Evolutionary conservation across 2,888 invertebrate species (phyloP).

Genomic region (Eutolmus rufibarbis): DNA sequence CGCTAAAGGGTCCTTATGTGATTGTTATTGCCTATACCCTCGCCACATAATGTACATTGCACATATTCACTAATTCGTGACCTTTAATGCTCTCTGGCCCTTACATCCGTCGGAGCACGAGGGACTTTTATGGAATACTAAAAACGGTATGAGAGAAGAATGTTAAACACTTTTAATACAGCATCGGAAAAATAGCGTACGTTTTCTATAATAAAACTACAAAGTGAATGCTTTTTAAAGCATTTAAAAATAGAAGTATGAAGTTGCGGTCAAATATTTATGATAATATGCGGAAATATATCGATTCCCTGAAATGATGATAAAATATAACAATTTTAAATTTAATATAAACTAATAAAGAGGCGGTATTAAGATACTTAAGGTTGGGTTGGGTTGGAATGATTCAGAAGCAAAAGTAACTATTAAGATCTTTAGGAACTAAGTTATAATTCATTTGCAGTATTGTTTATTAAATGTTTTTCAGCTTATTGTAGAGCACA

Average conservation of each 20-base stretch:
- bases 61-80: slow-evolving; percentile 20
- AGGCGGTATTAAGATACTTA: too few relatives aligned
- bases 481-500: too few relatives aligned
- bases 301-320: too few relatives aligned
- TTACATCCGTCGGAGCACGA: neutral
- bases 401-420: too few relatives aligned
- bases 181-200: neutral
- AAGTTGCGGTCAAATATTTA: neutral
- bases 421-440: too few relatives aligned
- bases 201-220: neutral
- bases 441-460: too few relatives aligned
- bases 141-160: neutral
- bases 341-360: too few relatives aligned
- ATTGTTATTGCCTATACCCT: slow-evolving; percentile 16
- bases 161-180: neutral
- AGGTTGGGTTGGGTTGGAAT: too few relatives aligned
- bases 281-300: too few relatives aligned
- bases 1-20: slow-evolving; percentile 18
- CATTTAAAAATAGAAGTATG: neutral
- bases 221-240: neutral
- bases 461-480: too few relatives aligned
- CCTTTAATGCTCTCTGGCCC: neutral
- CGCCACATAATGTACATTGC: slow-evolving; percentile 16
- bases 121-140: neutral
- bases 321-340: too few relatives aligned